A percentile compares a stretch with the other conserved stretches of the same genome.
These are phyloP conservation scores for Drosophila sturtevanti DNA, from an alignment of 1,140 invertebrate species.

Conservation along the genomic window DNA sequence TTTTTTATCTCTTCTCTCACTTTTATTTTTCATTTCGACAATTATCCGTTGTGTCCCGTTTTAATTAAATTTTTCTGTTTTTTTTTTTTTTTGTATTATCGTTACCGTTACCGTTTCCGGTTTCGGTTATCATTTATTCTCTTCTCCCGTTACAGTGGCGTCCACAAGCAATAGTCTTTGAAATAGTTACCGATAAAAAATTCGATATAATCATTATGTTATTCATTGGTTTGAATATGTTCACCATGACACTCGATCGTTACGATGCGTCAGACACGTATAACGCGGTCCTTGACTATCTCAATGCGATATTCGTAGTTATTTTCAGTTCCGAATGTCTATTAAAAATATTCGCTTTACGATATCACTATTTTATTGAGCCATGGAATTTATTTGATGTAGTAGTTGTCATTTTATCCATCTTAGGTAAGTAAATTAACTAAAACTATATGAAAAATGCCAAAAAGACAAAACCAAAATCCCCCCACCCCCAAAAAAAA, in stretches of 20 bases:
- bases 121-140: conserved; percentile 34
- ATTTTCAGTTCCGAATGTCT: conserved; percentile 99
- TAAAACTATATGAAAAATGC: conserved; percentile 37
- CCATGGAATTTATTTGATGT: conserved; percentile 99
- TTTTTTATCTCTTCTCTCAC: conserved; percentile 76
- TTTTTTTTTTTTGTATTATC: conserved; percentile 13
- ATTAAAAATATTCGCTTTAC: conserved; percentile 97
- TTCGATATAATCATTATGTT: conserved; percentile 99
- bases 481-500: conserved; percentile 36
- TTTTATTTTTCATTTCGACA: conserved; percentile 31
- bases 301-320: conserved; percentile 99
- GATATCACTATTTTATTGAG: conserved; percentile 99
- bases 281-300: conserved; percentile 92
- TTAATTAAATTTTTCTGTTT: conserved; percentile 32
- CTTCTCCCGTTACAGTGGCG: conserved; percentile 89
- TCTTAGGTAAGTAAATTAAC: conserved; percentile 90
- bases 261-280: conserved; percentile 94
- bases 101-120: conserved; percentile 2
- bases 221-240: conserved; percentile 99
- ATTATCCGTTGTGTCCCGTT: conserved; percentile 14
- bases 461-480: conserved; percentile 42
- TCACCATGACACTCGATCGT: conserved; percentile 99
- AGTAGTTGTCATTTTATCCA: conserved; percentile 98
- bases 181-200: conserved; percentile 98
- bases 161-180: conserved; percentile 97